phyloP scores from a whole-genome alignment of 2,113 vertebrate species.

The Erythrocercus mccallii region DNA sequence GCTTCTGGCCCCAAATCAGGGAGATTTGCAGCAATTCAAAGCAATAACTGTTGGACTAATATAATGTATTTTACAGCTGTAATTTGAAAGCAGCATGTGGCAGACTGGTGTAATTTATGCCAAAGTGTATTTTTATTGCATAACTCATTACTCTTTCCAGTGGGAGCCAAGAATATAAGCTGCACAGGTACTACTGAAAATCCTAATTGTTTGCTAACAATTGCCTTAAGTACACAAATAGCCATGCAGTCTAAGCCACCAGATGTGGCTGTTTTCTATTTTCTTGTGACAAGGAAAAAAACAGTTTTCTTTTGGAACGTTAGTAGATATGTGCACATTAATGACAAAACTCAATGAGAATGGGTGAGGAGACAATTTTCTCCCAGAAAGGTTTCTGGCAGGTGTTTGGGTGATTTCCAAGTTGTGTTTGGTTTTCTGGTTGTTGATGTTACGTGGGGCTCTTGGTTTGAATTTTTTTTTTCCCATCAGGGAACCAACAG shows the following conservation, averaged over 20 bases:
- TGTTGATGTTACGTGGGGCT: background rate
- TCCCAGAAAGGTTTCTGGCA: background rate
- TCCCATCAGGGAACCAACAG: background rate
- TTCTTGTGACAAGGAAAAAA: background rate
- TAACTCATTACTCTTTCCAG: background rate
- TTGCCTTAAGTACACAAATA: background rate
- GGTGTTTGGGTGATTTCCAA: background rate
- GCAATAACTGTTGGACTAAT: background rate
- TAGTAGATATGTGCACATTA: rapidly evolving
- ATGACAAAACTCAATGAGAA: background rate
- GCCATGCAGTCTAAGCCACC: background rate
- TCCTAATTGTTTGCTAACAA: background rate
- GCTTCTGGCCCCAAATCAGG: background rate
- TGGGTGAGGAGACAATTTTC: background rate
- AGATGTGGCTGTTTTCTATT: background rate
- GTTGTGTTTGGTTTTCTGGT: background rate
- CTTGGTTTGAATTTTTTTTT: background rate
- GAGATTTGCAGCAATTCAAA: background rate
- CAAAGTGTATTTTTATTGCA: background rate
- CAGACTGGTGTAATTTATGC: background rate
- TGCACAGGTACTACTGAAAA: background rate
- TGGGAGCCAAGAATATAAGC: background rate
- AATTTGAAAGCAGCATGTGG: slow-evolving; percentile 8
- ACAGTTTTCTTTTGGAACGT: background rate
- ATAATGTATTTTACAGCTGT: background rate